Evolutionary conservation across 2,888 invertebrate genomes (phyloP).

Genomic region (Pachymerium ferrugineum): DNA sequence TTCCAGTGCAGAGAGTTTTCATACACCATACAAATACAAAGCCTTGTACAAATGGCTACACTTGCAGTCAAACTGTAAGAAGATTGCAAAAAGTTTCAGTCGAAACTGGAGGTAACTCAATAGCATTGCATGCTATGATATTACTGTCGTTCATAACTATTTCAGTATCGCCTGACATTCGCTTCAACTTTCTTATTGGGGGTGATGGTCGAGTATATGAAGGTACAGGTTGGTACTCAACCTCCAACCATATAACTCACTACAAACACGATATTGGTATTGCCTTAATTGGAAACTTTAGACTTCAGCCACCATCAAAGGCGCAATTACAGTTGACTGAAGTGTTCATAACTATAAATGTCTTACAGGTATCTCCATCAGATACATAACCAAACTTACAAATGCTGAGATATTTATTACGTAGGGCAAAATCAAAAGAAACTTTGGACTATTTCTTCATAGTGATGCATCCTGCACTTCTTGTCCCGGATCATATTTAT

Average conservation of each 20-base stretch:
- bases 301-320: neutral
- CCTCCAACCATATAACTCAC: neutral
- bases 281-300: neutral
- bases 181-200: neutral
- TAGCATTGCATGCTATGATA: no score
- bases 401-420: no score
- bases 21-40: neutral
- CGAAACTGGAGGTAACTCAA: neutral
- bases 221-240: neutral
- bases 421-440: constrained; percentile 1
- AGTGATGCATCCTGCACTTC: neutral
- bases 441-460: constrained; percentile 4
- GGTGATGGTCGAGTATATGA: neutral
- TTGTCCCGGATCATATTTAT: neutral
- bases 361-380: neutral
- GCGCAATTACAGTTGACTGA: neutral
- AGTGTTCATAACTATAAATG: neutral
- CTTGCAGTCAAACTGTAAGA: neutral
- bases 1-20: neutral
- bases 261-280: neutral
- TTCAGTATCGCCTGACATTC: neutral
- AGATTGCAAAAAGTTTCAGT: neutral
- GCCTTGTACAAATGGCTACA: neutral
- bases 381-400: neutral
- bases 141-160: neutral